Base-by-base conservation (phyloP, 2,888 invertebrate genomes). In the Diaperis boleti region DNA sequence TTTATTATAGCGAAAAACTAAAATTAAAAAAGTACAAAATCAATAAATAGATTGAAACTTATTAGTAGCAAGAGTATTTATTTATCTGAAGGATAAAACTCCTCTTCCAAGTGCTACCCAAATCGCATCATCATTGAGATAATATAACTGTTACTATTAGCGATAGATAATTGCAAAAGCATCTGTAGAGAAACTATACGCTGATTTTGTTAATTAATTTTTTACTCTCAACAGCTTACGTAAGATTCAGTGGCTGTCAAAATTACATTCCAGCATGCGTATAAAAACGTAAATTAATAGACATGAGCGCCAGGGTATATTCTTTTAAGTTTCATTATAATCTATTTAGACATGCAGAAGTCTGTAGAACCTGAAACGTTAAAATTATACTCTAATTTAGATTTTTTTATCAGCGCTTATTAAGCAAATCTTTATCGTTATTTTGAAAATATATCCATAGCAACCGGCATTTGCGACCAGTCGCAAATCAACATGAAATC, bases 281-380 rank as follows among this genome's bases (percentile, higher is more conserved):
- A 47, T 35, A 29, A 50, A 50, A 50, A 50, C 35, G 50, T 50
- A 37, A 50, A 50, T 50, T 50, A 35, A 50, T 35, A 26, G 33
- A 17, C 41, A 41, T 41, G 33, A 35, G 31, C 47, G 31, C 31
- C 15, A 47, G 29, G 31, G n/a, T n/a, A 47, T 13, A 29, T 15
- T 47, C 47, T 31, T 15, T 33, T 49, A 52, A 37, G 20, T 37
- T 20, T 39, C 18, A 39, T 37, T 52, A 39, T 35, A 50, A 50
- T 50, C 35, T 35, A 52, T 52, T 37, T 52, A 37, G 10, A n/a
- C n/a, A 49, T 20, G 41, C 10, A 20, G 29, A 45, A 45, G 45
- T 45, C n/a, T 29, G 45, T 45, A 11, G n/a, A 33, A 33, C 33
- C n/a, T n/a, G n/a, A n/a, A n/a, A n/a, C n/a, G n/a, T n/a, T n/a